phyloP scores from a whole-genome alignment of 1,140 invertebrate genomes.

The Liolophura sinensis region DNA sequence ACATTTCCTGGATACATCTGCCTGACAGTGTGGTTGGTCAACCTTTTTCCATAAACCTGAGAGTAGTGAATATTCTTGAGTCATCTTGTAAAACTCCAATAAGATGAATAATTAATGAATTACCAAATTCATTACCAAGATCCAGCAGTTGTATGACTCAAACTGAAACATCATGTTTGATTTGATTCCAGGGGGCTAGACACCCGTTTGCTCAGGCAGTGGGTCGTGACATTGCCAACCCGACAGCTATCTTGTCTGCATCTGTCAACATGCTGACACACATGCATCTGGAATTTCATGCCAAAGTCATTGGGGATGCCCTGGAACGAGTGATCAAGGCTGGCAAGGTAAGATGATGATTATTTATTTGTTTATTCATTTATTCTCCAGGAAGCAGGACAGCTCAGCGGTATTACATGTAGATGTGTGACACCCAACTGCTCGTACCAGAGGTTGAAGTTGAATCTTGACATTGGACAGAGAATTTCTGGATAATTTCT shows the following conservation, averaged over 20 bases:
- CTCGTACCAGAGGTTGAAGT: no score
- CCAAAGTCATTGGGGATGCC: slow-evolving; percentile 81
- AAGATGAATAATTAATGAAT: not conserved
- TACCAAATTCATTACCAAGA: not conserved
- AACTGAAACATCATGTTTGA: not conserved
- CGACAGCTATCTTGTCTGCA: slow-evolving; percentile 92
- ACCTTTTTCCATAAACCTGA: no score
- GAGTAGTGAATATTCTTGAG: not conserved
- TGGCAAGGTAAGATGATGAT: slow-evolving; percentile 74
- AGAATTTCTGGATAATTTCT: no score
- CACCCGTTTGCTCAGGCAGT: slow-evolving; percentile 94
- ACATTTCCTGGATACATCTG: no score
- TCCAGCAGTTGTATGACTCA: not conserved
- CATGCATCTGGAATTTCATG: slow-evolving; percentile 83
- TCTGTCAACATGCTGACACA: slow-evolving; percentile 92
- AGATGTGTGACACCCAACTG: not conserved
- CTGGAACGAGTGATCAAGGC: slow-evolving; percentile 87
- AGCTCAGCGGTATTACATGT: slow-evolving; percentile 22
- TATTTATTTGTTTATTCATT: slow-evolving; percentile 1
- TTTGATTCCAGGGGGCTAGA: slow-evolving; percentile 64
- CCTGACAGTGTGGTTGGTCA: no score
- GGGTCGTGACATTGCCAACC: slow-evolving; percentile 96
- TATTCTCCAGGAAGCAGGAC: slow-evolving; percentile 22
- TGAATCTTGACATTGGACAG: no score
- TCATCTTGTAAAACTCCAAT: no score